These are phyloP conservation scores for Gadopsis marmoratus DNA, from an alignment of 2,797 vertebrate species.

Conservation along the genomic window DNA sequence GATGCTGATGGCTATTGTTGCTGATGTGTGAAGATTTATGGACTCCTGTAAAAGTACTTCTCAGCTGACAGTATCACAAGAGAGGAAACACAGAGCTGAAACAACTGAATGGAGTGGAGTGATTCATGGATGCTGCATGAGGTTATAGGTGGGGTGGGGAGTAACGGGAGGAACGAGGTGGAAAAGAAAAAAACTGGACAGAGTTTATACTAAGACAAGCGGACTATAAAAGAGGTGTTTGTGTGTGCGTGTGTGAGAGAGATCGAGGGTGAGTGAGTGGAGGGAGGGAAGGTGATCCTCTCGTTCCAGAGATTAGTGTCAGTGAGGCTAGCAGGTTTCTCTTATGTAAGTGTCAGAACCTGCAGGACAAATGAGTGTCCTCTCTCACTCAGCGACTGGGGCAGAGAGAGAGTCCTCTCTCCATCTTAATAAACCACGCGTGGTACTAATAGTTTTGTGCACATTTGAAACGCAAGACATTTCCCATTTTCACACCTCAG, in stretches of 20 bases:
- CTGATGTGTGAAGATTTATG: conserved; percentile 45
- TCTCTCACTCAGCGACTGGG: conserved; percentile 36
- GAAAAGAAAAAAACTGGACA: conserved; percentile 17
- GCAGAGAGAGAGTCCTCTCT: conserved; percentile 14
- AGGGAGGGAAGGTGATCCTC: conserved; percentile 75
- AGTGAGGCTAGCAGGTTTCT: conserved; percentile 81
- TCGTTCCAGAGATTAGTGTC: conserved; percentile 81
- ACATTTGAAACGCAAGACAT: neutral
- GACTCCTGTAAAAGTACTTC: conserved; percentile 32
- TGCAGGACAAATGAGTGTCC: conserved; percentile 71
- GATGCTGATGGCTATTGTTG: conserved; percentile 29
- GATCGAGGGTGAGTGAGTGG: conserved; percentile 44
- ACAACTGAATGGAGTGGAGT: conserved; percentile 40
- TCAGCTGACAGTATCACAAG: conserved; percentile 28
- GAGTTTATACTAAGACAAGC: conserved; percentile 16
- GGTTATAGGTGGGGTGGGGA: conserved; percentile 21
- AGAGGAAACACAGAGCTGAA: conserved; percentile 43
- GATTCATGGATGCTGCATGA: conserved; percentile 35
- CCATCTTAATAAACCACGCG: conserved; percentile 16
- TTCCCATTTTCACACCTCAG: conserved; percentile 4
- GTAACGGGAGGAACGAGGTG: conserved; percentile 10
- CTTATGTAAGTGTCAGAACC: conserved; percentile 70
- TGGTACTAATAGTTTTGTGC: conserved; percentile 13
- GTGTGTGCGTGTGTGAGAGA: conserved; percentile 35
- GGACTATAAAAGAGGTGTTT: conserved; percentile 25